These are phyloP conservation scores for Poicephalus meyeri DNA, from an alignment of 2,113 vertebrate species.

Conservation along the genomic window DNA sequence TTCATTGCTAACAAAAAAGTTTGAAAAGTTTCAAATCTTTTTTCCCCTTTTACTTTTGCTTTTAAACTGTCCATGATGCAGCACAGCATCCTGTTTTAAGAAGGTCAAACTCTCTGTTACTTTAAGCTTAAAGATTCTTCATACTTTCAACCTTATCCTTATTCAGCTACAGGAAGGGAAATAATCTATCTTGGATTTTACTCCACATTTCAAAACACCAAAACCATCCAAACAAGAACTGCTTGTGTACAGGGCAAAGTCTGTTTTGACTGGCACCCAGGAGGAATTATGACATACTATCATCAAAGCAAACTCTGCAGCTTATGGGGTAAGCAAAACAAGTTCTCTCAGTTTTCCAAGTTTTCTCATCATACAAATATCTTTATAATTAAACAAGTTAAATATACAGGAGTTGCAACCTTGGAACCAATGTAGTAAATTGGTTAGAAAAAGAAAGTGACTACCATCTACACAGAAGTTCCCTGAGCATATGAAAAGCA, in stretches of 20 bases:
- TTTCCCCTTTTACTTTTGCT: neutral
- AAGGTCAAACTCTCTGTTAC: neutral
- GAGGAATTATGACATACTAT: constrained; percentile 39
- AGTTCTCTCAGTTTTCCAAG: constrained; percentile 28
- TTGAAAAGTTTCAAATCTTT: neutral
- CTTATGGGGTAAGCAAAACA: constrained; percentile 22
- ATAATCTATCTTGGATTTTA: constrained; percentile 31
- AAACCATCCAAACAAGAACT: constrained; percentile 54
- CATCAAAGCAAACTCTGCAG: constrained; percentile 51
- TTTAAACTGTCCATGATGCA: neutral
- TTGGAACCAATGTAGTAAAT: neutral
- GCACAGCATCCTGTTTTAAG: neutral
- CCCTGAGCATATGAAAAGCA: neutral
- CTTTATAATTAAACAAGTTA: neutral
- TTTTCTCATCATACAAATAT: neutral
- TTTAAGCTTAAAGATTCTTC: neutral
- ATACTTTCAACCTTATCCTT: constrained; percentile 9
- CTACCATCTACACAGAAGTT: neutral
- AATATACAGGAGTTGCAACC: neutral
- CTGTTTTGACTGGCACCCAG: constrained; percentile 60
- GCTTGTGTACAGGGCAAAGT: constrained; percentile 44
- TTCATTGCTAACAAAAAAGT: neutral
- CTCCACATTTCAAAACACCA: constrained; percentile 48
- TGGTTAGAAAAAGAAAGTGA: neutral
- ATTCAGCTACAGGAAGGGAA: neutral